These are phyloP conservation scores for Numenius arquata DNA, from an alignment of 2,113 vertebrate species.

Conservation along the genomic window DNA sequence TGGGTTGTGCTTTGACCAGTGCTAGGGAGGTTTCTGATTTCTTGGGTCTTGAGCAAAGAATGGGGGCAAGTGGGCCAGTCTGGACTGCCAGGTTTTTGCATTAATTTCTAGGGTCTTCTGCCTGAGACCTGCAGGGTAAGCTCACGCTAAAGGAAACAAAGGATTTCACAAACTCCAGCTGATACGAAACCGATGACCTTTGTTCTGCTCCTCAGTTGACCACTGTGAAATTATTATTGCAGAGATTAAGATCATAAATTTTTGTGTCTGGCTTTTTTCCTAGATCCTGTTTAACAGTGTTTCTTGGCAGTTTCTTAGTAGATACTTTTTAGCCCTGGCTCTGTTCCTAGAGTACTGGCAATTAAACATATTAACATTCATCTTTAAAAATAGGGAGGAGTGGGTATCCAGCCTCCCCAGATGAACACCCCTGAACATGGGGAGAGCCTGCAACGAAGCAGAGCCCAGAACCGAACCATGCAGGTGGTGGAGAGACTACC, in stretches of 20 bases:
- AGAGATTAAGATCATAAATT: slow-evolving; percentile 52
- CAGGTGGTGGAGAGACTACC: background rate
- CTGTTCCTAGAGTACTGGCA: slow-evolving; percentile 30
- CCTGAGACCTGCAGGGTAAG: background rate
- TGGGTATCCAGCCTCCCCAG: slow-evolving; percentile 16
- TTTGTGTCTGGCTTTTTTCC: slow-evolving; percentile 49
- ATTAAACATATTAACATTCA: slow-evolving; percentile 47
- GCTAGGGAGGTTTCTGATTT: background rate
- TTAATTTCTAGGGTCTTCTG: background rate
- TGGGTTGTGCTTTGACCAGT: background rate
- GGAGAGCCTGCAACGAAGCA: background rate
- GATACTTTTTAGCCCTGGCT: slow-evolving; percentile 48
- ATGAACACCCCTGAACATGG: background rate
- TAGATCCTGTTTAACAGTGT: slow-evolving; percentile 54
- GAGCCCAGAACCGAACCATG: background rate
- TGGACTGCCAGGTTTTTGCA: background rate
- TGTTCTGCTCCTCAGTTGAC: slow-evolving; percentile 2
- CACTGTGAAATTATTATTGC: slow-evolving; percentile 40
- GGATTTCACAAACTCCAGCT: slow-evolving; percentile 1
- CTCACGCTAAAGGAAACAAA: slow-evolving; percentile 1
- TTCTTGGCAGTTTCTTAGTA: slow-evolving; percentile 55
- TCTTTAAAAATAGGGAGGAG: slow-evolving; percentile 29
- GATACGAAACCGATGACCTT: background rate
- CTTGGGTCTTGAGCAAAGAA: background rate
- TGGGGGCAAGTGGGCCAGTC: background rate